phyloP scores from a whole-genome alignment of 2,113 vertebrate species.

The Hydropotes inermis region DNA sequence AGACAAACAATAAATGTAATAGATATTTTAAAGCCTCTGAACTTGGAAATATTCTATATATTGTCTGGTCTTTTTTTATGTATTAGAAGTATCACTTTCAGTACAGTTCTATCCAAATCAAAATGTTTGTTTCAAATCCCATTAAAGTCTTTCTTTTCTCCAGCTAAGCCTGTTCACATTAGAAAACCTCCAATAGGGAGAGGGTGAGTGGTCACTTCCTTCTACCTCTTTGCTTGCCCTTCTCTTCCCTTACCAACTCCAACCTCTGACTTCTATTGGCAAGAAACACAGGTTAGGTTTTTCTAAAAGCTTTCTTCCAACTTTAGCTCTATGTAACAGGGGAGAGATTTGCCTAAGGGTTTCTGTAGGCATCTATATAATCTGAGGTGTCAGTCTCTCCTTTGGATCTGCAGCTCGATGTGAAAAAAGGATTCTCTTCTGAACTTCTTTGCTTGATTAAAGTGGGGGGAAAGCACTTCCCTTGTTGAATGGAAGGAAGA shows the following conservation, averaged over 20 bases:
- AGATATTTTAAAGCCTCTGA: background rate
- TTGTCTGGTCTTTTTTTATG: background rate
- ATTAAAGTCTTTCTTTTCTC: background rate
- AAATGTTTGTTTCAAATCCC: background rate
- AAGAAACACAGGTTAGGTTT: background rate
- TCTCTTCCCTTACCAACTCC: background rate
- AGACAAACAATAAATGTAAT: background rate
- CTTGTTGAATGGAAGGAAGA: background rate
- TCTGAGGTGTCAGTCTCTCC: background rate
- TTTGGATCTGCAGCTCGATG: background rate
- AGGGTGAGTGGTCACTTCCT: background rate
- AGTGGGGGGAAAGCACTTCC: background rate
- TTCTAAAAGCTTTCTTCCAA: background rate
- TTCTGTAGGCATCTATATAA: background rate
- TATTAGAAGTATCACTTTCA: background rate
- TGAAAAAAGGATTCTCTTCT: background rate
- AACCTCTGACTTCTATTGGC: background rate
- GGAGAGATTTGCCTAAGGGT: background rate
- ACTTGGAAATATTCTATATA: background rate
- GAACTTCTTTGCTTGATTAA: background rate
- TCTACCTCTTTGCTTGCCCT: background rate
- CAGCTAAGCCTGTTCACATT: background rate
- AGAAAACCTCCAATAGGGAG: background rate
- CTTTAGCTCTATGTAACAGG: background rate
- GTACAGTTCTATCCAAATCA: background rate